phyloP scores from a whole-genome alignment of 2,113 vertebrate genomes.

The Saguinus midas region DNA sequence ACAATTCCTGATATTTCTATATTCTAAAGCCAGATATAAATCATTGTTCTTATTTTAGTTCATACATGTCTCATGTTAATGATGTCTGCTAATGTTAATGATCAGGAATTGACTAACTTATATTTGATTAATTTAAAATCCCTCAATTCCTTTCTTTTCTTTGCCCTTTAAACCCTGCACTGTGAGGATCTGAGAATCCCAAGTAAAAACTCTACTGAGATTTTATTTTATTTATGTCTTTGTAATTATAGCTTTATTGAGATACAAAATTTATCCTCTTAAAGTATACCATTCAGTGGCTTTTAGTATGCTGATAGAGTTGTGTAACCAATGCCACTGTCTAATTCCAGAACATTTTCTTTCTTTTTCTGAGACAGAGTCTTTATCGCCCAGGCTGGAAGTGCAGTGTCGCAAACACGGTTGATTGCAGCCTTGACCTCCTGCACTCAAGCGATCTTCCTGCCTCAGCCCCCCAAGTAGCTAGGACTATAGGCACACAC shows the following conservation, averaged over 20 bases:
- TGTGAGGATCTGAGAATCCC: conserved; percentile 10
- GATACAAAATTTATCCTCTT: neutral
- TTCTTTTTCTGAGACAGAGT: too few relatives aligned
- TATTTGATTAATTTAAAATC: conserved; percentile 31
- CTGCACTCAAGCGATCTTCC: too few relatives aligned
- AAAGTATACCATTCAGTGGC: neutral
- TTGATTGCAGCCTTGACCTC: too few relatives aligned
- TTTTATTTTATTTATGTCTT: conserved; percentile 40
- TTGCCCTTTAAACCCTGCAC: neutral
- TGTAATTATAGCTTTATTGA: conserved; percentile 37
- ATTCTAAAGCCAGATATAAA: conserved; percentile 29
- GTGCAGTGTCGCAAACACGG: too few relatives aligned
- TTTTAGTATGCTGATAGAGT: neutral
- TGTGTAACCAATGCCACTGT: neutral
- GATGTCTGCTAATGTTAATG: neutral
- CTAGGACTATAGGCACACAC: too few relatives aligned
- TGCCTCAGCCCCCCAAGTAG: too few relatives aligned
- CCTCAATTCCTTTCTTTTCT: conserved; percentile 1
- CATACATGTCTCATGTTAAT: neutral
- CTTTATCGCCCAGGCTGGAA: too few relatives aligned
- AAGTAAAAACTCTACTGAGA: neutral
- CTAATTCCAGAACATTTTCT: neutral
- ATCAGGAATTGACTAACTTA: conserved; percentile 22
- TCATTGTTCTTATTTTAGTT: conserved; percentile 15
- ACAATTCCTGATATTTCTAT: neutral